Conservation (phyloP, 2,888 invertebrate genomes). For the Glaucopsyche alexis region DNA sequence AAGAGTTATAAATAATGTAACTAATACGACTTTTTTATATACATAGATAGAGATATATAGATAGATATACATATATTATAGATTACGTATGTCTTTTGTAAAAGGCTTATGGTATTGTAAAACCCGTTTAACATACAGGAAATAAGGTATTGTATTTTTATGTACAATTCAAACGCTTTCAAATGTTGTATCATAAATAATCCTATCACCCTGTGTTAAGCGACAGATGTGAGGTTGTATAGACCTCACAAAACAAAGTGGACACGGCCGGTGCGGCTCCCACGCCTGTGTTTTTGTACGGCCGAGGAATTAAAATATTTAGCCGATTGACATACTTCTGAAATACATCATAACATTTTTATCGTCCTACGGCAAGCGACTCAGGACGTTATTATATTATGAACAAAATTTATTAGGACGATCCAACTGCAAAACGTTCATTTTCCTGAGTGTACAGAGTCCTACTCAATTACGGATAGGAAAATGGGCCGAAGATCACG, state of each 20-base stretch:
- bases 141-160: slow-evolving; percentile 6
- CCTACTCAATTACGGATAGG: slow-evolving; percentile 47
- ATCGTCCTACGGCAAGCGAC: neutral
- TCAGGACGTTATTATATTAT: too few relatives aligned
- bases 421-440: neutral
- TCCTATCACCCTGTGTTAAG: slow-evolving; percentile 44
- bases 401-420: neutral
- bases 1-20: too few relatives aligned
- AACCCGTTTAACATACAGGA: neutral
- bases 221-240: slow-evolving; percentile 41
- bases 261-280: slow-evolving; percentile 45
- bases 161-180: slow-evolving; percentile 35
- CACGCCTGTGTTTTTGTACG: slow-evolving; percentile 47
- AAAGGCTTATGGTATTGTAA: neutral
- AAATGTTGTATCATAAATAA: slow-evolving; percentile 42
- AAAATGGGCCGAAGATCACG: slow-evolving; percentile 45
- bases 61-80: too few relatives aligned
- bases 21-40: too few relatives aligned
- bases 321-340: neutral
- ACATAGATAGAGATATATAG: too few relatives aligned
- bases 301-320: slow-evolving; percentile 22
- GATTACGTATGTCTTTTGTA: neutral
- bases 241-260: slow-evolving; percentile 45
- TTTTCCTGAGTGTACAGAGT: slow-evolving; percentile 35
- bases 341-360: neutral